Percentiles rank a stretch among this genome's conserved stretches.
These are phyloP conservation scores for Drosophila antonietae DNA, from an alignment of 2,888 invertebrate species.

Conservation along the genomic window DNA sequence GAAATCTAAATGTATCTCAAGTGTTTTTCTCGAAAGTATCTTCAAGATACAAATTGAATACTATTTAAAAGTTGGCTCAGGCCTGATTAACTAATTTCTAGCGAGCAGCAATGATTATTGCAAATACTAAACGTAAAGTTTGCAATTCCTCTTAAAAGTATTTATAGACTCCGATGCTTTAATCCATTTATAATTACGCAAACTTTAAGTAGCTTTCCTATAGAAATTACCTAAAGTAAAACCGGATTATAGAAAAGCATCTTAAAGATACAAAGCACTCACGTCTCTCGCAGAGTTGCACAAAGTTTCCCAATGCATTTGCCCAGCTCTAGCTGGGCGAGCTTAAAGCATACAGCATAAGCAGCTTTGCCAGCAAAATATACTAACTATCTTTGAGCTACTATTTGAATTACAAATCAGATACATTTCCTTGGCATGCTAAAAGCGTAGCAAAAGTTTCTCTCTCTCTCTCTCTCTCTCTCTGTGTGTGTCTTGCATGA, in stretches of 20 bases:
- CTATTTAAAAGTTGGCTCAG: neutral
- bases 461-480: too few species aligned
- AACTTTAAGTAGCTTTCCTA: neutral
- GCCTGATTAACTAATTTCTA: neutral
- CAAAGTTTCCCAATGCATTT: neutral
- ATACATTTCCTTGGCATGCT: neutral
- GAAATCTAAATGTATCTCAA: neutral
- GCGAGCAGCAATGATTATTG: too few species aligned
- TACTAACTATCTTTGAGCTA: neutral
- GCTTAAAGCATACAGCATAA: neutral
- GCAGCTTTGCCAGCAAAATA: neutral
- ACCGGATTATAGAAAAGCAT: neutral
- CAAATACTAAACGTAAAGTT: too few species aligned
- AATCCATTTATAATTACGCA: neutral
- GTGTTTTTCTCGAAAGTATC: neutral
- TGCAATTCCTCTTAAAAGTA: neutral
- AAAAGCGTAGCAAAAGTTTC: neutral
- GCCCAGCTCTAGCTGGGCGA: neutral
- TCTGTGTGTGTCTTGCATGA: too few species aligned
- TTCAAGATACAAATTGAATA: neutral
- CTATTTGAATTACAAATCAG: conserved; percentile 9
- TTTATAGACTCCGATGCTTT: neutral
- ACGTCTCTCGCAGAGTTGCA: neutral
- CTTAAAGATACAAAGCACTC: neutral
- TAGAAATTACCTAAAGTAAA: neutral